Evolutionary conservation across 2,888 invertebrate genomes (phyloP).

Genomic region (Biston betularia): DNA sequence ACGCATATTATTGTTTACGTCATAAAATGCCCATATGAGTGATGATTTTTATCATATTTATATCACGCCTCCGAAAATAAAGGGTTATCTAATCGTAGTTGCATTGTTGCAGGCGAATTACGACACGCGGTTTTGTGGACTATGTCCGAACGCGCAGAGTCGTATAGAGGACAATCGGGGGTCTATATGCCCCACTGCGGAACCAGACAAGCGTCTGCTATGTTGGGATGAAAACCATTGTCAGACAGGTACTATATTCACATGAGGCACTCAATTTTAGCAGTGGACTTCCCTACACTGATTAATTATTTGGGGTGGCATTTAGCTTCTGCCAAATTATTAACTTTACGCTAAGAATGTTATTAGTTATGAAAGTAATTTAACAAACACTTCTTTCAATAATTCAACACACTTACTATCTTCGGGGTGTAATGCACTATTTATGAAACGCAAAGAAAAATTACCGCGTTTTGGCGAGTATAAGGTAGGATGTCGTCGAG

Average conservation of each 20-base stretch:
- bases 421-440: no score
- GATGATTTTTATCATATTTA: slow-evolving; percentile 9
- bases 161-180: slow-evolving; percentile 63
- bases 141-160: slow-evolving; percentile 73
- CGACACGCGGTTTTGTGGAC: slow-evolving; percentile 75
- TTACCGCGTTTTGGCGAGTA: no score
- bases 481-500: no score
- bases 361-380: no score
- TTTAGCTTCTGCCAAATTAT: no score
- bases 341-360: no score
- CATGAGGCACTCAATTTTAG: no score
- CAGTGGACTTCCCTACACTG: no score
- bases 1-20: slow-evolving; percentile 17
- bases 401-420: no score
- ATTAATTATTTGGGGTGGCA: no score
- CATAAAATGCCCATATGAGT: neutral
- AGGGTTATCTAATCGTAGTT: slow-evolving; percentile 19
- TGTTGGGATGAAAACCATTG: slow-evolving; percentile 94
- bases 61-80: slow-evolving; percentile 20
- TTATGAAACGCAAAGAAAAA: no score
- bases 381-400: no score
- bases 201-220: slow-evolving; percentile 80
- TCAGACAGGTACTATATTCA: slow-evolving; percentile 86
- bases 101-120: slow-evolving; percentile 82
- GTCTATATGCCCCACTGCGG: slow-evolving; percentile 68